Percentiles rank a stretch among this genome's conserved stretches.
These are phyloP conservation scores for Fregetta grallaria DNA, from an alignment of 2,113 vertebrate genomes.

Conservation along the genomic window DNA sequence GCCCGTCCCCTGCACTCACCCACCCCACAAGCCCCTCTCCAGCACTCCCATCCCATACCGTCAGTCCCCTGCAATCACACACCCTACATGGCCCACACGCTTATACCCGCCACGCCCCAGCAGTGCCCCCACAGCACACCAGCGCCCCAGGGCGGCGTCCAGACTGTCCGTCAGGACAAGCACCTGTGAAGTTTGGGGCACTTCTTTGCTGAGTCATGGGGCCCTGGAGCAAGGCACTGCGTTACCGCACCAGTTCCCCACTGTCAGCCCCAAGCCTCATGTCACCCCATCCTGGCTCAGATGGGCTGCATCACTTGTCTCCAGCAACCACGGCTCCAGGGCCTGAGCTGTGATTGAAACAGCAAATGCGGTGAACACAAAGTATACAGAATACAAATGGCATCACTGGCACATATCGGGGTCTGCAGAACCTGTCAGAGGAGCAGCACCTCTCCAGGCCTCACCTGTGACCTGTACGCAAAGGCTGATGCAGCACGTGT, in stretches of 20 bases:
- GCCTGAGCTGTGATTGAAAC: background rate
- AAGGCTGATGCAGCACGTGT: background rate
- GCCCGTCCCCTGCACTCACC: background rate
- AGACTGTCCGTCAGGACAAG: rapidly evolving
- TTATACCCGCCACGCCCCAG: background rate
- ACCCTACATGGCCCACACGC: background rate
- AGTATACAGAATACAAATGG: background rate
- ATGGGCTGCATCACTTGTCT: no score
- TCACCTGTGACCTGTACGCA: background rate
- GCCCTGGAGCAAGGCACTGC: no score
- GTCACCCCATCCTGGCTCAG: rapidly evolving
- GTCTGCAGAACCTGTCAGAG: background rate
- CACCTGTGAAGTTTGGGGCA: background rate
- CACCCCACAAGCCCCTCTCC: background rate
- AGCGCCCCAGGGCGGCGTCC: rapidly evolving
- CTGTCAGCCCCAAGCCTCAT: background rate
- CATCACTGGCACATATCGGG: rapidly evolving
- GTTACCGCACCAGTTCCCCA: background rate
- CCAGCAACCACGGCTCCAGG: background rate
- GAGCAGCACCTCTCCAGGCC: background rate
- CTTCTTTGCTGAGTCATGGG: background rate
- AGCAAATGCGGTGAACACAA: background rate
- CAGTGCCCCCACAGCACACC: background rate
- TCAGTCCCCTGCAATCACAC: background rate
- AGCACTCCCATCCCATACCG: background rate